Conservation (phyloP, 2,113 vertebrate genomes). For the Fukomys damarensis region DNA sequence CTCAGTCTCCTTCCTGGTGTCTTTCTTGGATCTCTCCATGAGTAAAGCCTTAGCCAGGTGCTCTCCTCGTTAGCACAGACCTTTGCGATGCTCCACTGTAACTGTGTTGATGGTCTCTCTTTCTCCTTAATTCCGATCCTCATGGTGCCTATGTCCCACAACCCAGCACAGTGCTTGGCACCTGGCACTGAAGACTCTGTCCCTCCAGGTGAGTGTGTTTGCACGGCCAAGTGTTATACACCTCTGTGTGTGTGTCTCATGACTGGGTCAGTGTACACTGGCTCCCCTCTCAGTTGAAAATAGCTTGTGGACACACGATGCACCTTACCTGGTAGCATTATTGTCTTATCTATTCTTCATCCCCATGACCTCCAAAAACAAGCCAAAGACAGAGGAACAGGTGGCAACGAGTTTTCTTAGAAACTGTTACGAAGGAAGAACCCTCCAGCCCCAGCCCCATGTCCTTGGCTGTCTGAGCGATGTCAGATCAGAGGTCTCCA, state of each 20-base stretch:
- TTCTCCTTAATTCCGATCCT: background rate
- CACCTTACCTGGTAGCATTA: background rate
- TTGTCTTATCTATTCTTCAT: slow-evolving; percentile 31
- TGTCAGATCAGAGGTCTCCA: slow-evolving; percentile 26
- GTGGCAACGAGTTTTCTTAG: slow-evolving; percentile 76
- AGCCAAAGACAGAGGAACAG: slow-evolving; percentile 71
- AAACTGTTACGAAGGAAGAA: slow-evolving; percentile 59
- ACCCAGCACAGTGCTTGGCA: background rate
- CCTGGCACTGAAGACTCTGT: no score
- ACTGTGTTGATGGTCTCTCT: background rate
- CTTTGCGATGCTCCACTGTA: background rate
- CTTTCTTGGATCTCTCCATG: background rate
- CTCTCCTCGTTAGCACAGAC: background rate
- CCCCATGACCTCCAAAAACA: slow-evolving; percentile 70
- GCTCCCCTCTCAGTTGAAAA: slow-evolving; percentile 13
- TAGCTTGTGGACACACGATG: background rate
- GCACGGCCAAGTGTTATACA: background rate
- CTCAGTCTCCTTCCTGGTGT: background rate
- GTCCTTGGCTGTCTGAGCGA: slow-evolving; percentile 17
- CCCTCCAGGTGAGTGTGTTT: background rate
- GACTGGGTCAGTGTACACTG: background rate
- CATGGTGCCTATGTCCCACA: background rate
- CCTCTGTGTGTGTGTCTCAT: background rate
- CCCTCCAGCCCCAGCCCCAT: background rate
- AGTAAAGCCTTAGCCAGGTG: background rate